A percentile compares a stretch with the other conserved stretches of the same genome.
phyloP scores from a whole-genome alignment of 92 coral and sea anemone species.

The Plumapathes pennacea region DNA sequence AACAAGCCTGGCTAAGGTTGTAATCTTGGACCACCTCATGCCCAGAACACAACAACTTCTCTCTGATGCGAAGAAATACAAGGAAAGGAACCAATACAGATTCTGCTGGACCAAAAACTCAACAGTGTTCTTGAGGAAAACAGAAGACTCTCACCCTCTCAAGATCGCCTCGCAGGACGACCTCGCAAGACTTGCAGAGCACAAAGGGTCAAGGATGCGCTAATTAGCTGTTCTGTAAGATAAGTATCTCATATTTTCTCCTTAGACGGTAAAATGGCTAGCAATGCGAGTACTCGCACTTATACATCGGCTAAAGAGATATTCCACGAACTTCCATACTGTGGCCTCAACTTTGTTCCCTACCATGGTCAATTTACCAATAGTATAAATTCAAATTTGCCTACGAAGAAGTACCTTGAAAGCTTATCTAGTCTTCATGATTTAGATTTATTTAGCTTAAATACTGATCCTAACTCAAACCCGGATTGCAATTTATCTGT shows the following conservation, averaged over 20 bases:
- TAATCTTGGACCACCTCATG: conserved; percentile 22
- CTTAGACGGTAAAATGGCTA: too few species aligned
- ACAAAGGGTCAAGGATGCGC: too few species aligned
- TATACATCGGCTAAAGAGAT: not conserved
- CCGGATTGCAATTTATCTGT: conserved; percentile 1
- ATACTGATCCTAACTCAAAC: not conserved
- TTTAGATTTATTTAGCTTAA: conserved; percentile 9
- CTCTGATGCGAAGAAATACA: conserved; percentile 18
- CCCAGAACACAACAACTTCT: conserved; percentile 22
- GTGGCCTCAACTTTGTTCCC: not conserved
- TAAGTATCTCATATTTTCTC: conserved; percentile 5
- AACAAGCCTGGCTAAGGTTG: too few species aligned
- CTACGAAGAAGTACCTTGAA: conserved; percentile 27
- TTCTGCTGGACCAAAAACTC: conserved; percentile 55
- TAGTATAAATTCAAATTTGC: too few species aligned
- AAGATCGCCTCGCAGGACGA: conserved; percentile 20
- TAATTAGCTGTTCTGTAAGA: conserved; percentile 6
- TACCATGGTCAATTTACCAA: conserved; percentile 6
- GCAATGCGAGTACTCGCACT: not conserved
- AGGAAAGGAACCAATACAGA: conserved; percentile 2
- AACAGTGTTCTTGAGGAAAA: conserved; percentile 22
- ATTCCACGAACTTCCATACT: conserved; percentile 11
- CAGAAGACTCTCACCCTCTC: conserved; percentile 27
- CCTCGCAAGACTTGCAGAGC: too few species aligned
- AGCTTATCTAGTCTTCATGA: conserved; percentile 28